A percentile compares a stretch with the other conserved stretches of the same genome.
Conservation (phyloP, 1,140 invertebrate genomes). For the Pectinophora gossypiella region DNA sequence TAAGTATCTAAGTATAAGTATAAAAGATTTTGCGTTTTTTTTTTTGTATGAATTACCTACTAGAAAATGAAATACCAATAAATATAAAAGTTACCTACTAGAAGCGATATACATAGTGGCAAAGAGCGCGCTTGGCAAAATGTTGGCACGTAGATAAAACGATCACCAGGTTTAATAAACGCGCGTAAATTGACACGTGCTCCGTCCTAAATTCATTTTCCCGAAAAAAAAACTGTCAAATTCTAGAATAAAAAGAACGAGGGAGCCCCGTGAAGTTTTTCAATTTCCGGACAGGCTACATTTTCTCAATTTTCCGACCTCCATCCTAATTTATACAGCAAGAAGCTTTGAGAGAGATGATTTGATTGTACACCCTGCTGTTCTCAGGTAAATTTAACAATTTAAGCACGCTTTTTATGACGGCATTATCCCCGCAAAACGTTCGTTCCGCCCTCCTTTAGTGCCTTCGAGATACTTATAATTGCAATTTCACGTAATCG, state of each 20-base stretch:
- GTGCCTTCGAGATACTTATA: constrained; percentile 46
- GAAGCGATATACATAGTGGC: no score
- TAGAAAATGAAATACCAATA: no score
- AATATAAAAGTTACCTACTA: no score
- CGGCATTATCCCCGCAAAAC: constrained; percentile 47
- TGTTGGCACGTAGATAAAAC: background rate
- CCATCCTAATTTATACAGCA: constrained; percentile 62
- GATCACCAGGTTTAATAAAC: constrained; percentile 23
- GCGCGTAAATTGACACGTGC: constrained; percentile 43
- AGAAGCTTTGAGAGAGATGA: constrained; percentile 56
- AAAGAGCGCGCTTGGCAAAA: background rate
- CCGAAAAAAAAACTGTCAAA: constrained; percentile 50
- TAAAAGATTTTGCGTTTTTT: no score
- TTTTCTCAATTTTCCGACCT: constrained; percentile 63
- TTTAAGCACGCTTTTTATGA: constrained; percentile 60
- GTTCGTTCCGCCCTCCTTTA: constrained; percentile 30
- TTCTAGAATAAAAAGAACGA: constrained; percentile 51
- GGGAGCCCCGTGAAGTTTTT: constrained; percentile 53
- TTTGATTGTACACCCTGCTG: constrained; percentile 63
- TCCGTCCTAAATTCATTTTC: constrained; percentile 42
- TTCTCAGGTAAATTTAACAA: constrained; percentile 64
- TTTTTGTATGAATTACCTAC: no score
- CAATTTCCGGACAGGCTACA: constrained; percentile 66
- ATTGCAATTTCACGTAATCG: constrained; percentile 46
- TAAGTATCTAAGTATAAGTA: no score